Conservation (phyloP, 2,113 vertebrate species). For the Electrona antarctica region DNA sequence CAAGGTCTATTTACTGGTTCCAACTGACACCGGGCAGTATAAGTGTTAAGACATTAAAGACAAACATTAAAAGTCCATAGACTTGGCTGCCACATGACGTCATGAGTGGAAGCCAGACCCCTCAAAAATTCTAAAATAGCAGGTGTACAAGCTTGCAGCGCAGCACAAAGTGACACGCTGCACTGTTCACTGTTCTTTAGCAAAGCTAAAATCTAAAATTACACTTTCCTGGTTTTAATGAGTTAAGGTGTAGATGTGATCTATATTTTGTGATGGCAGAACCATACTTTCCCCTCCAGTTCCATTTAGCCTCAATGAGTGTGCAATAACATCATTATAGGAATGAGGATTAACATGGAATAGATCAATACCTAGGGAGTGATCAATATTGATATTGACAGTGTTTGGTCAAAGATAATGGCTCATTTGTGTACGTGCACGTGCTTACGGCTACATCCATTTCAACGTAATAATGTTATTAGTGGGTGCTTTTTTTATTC, state of each 20-base stretch:
- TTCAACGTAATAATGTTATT: neutral
- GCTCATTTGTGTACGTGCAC: neutral
- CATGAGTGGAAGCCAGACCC: too few species aligned
- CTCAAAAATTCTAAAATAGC: too few species aligned
- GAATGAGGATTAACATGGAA: conserved; percentile 23
- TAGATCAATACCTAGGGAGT: conserved; percentile 26
- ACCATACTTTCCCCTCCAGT: neutral
- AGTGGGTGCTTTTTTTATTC: neutral
- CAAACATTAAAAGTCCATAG: too few species aligned
- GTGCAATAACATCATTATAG: conserved; percentile 14
- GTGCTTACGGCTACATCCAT: neutral
- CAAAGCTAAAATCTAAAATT: too few species aligned
- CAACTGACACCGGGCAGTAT: too few species aligned
- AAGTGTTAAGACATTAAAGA: too few species aligned
- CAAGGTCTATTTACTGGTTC: too few species aligned
- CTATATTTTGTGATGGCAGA: neutral
- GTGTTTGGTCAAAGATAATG: neutral
- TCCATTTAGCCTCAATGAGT: neutral
- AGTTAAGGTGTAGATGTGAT: neutral
- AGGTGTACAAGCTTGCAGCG: too few species aligned
- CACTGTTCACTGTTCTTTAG: neutral
- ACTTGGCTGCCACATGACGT: too few species aligned
- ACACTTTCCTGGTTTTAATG: neutral
- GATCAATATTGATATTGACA: conserved; percentile 2
- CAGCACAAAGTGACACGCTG: too few species aligned